phyloP scores from a whole-genome alignment of 2,113 vertebrate genomes.

The Heloderma charlesbogerti region DNA sequence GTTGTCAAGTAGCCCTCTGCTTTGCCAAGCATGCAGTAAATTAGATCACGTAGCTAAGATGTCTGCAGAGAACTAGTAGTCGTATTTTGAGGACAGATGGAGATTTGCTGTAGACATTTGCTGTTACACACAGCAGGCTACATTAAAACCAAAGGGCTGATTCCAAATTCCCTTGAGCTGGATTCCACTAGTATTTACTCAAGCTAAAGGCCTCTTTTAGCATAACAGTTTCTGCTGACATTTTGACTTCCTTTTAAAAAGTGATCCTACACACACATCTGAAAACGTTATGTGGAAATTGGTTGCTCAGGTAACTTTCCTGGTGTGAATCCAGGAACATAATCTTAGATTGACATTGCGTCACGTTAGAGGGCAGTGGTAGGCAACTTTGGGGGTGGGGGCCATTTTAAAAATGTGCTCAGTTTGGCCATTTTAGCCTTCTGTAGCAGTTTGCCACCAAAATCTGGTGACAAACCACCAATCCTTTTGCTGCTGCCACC shows the following conservation, averaged over 20 bases:
- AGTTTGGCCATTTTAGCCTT: too few species aligned
- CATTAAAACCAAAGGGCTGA: background rate
- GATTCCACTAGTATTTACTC: background rate
- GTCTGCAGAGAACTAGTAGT: slow-evolving; percentile 1
- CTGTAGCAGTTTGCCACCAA: too few species aligned
- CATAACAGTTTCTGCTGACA: background rate
- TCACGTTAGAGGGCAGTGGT: background rate
- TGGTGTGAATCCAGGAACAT: too few species aligned
- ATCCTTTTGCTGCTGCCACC: too few species aligned
- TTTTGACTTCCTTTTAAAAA: background rate
- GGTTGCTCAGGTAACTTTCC: background rate
- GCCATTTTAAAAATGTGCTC: too few species aligned
- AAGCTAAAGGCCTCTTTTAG: background rate
- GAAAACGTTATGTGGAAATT: background rate
- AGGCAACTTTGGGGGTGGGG: too few species aligned
- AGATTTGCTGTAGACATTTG: background rate
- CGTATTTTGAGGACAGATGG: background rate
- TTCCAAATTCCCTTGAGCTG: background rate
- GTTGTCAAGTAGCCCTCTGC: slow-evolving; percentile 1
- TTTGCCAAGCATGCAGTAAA: slow-evolving; percentile 5
- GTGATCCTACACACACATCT: too few species aligned
- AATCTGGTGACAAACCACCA: too few species aligned
- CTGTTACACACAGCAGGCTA: background rate
- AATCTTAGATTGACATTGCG: background rate
- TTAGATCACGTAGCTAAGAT: background rate